Conservation (phyloP, 2,888 invertebrate species). For the Cetonia aurata region DNA sequence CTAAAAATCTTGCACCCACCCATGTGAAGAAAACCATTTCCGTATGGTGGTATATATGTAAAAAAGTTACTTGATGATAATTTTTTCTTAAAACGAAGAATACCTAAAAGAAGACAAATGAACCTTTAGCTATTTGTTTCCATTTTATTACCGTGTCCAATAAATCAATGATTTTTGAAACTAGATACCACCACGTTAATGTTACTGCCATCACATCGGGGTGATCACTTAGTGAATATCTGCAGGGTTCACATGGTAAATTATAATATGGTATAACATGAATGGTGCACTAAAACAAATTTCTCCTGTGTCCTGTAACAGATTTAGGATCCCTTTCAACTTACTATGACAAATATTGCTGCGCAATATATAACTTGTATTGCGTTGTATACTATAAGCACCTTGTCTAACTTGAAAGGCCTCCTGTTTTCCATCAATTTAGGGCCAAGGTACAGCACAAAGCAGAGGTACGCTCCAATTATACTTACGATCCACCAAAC, state of each 20-base stretch:
- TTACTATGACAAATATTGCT: conserved; percentile 58
- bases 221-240: conserved; percentile 74
- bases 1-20: conserved; percentile 72
- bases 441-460: conserved; percentile 73
- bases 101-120: conserved; percentile 66
- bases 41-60: conserved; percentile 89
- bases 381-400: conserved; percentile 75
- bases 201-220: conserved; percentile 71
- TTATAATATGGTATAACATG: conserved; percentile 45
- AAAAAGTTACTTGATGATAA: conserved; percentile 82
- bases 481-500: conserved; percentile 67
- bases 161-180: conserved; percentile 79
- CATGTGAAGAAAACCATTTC: conserved; percentile 82
- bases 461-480: conserved; percentile 69
- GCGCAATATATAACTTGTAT: conserved; percentile 70
- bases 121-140: too few species aligned
- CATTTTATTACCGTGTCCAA: conserved; percentile 74
- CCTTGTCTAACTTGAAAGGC: conserved; percentile 72
- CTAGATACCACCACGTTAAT: conserved; percentile 76
- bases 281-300: conserved; percentile 11
- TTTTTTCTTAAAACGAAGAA: conserved; percentile 89
- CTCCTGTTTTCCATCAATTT: conserved; percentile 74
- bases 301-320: background rate
- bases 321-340: conserved; percentile 7
- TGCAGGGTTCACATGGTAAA: conserved; percentile 77